A percentile compares a stretch with the other conserved stretches of the same genome.
These are phyloP conservation scores for Bucco capensis DNA, from an alignment of 2,113 vertebrate species.

Conservation along the genomic window DNA sequence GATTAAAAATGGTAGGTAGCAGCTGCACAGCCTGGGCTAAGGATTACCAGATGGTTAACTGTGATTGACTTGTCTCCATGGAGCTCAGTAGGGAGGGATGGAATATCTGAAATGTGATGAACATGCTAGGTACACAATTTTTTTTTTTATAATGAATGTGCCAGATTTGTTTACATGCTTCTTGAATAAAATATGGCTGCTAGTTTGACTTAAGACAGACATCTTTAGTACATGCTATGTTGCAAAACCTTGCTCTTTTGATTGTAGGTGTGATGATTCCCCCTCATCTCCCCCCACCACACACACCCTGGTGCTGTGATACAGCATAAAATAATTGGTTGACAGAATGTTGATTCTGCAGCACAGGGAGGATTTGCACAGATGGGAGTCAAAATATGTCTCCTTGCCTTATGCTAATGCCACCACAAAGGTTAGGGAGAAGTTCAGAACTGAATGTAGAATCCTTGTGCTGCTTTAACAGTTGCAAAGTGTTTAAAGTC, in stretches of 20 bases:
- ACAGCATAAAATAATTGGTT: slow-evolving; percentile 64
- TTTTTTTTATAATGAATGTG: slow-evolving; percentile 60
- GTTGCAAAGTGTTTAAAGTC: neutral
- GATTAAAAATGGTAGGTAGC: slow-evolving; percentile 73
- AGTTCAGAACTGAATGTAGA: slow-evolving; percentile 54
- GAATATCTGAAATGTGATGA: slow-evolving; percentile 62
- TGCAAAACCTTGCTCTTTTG: slow-evolving; percentile 70
- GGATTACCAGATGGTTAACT: slow-evolving; percentile 76
- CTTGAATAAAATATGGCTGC: slow-evolving; percentile 69
- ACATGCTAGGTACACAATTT: slow-evolving; percentile 66
- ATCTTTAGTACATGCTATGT: slow-evolving; percentile 69
- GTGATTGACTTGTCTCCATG: slow-evolving; percentile 74
- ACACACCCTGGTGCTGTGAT: slow-evolving; percentile 20
- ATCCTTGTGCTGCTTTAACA: slow-evolving; percentile 39
- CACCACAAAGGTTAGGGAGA: slow-evolving; percentile 59
- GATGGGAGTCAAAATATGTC: slow-evolving; percentile 67
- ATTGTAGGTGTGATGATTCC: slow-evolving; percentile 66
- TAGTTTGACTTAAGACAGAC: slow-evolving; percentile 70
- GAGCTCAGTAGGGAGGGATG: slow-evolving; percentile 59
- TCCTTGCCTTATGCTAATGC: slow-evolving; percentile 64
- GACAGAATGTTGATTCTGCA: slow-evolving; percentile 68
- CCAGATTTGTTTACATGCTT: slow-evolving; percentile 74
- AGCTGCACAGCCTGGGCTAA: slow-evolving; percentile 77
- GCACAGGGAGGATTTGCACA: slow-evolving; percentile 55
- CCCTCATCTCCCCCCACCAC: neutral